Base-by-base conservation (phyloP, 2,113 vertebrate genomes). In the Arvicanthis niloticus region DNA sequence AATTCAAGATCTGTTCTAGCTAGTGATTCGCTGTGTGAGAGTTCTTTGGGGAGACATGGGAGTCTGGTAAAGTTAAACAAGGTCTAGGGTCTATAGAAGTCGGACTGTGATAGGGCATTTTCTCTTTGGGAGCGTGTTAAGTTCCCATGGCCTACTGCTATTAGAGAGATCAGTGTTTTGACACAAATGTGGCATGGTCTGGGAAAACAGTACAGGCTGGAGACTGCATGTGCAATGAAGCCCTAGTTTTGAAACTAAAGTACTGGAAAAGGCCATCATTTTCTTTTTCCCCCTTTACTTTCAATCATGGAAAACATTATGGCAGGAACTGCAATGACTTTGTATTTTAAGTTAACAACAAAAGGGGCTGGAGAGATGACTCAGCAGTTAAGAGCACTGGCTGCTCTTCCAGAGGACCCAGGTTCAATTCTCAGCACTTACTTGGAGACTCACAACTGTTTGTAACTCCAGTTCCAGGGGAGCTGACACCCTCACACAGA, bases 211-310 rank as follows among this genome's bases (percentile, higher is more conserved):
- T 45, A 9, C 56, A 48, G 11, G 40, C 48, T 95, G 40, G 45
- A 91, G 76, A 89, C 75, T 89, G 65, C 56, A 73, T 65, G 19
- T 60, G 76, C 7, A 40, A 80, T 75, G 68, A 84, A 24, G 37
- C 5, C 85, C 56, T 77, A 91, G 73, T 40, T 91, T 91, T 89
- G 51, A 75, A 96, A 68, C 13, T 29, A 77, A 91, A 86, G 93
- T 86, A 45, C 24, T 40, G n/a, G 53, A 87, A 93, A 53, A 22
- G 37, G 51, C 78, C 31, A 75, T 92, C 60, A 65, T 15, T 73
- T 29, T 68, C 72, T 75, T 86, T 76, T 95, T 87, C 65, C 21
- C 48, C 78, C 26, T 97, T 88, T 16, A 42, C 45, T 95, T 90
- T 93, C 58, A 84, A 7, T 65, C 51, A 67, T 1, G 67, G 67